Evolutionary conservation across 1,140 invertebrate genomes (phyloP), one percentile per base, ranked within the genome.

Genomic region (Halesus radiatus): DNA sequence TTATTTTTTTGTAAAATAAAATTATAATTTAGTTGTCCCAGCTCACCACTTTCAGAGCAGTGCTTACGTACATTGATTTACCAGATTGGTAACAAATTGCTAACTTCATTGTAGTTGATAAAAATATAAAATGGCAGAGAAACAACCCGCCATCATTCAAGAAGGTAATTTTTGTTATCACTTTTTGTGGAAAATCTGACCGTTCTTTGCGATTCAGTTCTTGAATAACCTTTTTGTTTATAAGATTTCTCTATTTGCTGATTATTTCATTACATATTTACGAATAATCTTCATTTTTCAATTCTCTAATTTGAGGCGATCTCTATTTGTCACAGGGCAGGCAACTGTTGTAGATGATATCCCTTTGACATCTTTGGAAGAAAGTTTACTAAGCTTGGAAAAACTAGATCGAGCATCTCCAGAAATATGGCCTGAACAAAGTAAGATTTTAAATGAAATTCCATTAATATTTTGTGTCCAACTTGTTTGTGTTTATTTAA

Each of bases 361-460:
- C 86, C 88, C 88, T 80, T 85, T 92, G 85, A 88, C 88, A 81
- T 90, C 89, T 68, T 86, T 93, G 79, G 93, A 94, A 85, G 92
- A 94, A 85, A 94, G 91, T 86, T 89, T 96, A 56, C 90, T 95
- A 80, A 97, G 96, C 84, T 90, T 95, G 85, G 97, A 98, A 90
- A 97, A 95, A 85, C 89, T 98, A 80, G 96, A 98, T 88, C 90
- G 97, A 85, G 92, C 95, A 10, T 98, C 97, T 2, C 97, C 97
- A 16, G 96, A 98, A 85, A 87, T 98, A 85, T 98, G 97, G 97
- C 97, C 97, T 58, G 96, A 98, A 89, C 94, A 96, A 91, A 96
- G 96, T 97, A 92, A 93, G 92, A 22, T 22, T 72, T 74, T 8
- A 45, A 45, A 13, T 45, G 10, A 45, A 45, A 45, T 45, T 45